Evolutionary conservation across 2,888 invertebrate genomes (phyloP).

Genomic region (Andrena bicolor): DNA sequence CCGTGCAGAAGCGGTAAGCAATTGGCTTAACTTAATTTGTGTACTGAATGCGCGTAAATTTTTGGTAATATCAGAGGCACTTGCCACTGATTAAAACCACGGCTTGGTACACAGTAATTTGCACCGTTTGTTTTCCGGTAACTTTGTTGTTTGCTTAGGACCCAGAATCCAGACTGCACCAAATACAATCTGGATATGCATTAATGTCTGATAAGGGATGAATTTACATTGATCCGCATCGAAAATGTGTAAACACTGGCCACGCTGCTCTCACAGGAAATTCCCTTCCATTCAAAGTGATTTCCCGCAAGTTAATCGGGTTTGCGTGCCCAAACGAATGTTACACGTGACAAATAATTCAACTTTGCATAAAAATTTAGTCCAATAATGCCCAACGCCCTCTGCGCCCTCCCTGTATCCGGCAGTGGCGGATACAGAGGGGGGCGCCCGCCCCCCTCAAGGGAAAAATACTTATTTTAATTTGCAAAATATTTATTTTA

Average conservation of each 20-base stretch:
- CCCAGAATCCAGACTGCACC: neutral
- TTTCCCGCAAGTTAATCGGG: neutral
- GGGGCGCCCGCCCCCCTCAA: too few species aligned
- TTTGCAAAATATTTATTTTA: too few species aligned
- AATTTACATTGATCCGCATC: constrained; percentile 14
- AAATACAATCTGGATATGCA: constrained; percentile 7
- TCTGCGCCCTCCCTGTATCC: too few species aligned
- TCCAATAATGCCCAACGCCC: too few species aligned
- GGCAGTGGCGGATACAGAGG: too few species aligned
- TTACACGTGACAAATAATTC: too few species aligned
- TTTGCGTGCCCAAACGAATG: too few species aligned
- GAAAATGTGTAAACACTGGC: constrained; percentile 2
- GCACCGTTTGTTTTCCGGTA: constrained; percentile 9
- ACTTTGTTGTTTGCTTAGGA: constrained; percentile 15
- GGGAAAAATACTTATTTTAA: too few species aligned
- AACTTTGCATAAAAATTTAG: too few species aligned
- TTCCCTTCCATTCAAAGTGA: neutral
- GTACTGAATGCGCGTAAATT: neutral
- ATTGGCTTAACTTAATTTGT: neutral
- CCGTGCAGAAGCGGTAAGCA: too few species aligned
- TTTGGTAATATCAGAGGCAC: constrained; percentile 5
- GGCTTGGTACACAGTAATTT: constrained; percentile 20
- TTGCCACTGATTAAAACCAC: constrained; percentile 1
- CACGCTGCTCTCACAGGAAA: neutral
- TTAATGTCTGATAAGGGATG: constrained; percentile 10